Base-by-base conservation (phyloP, 2,888 invertebrate genomes). In the Drosophila leonis region DNA sequence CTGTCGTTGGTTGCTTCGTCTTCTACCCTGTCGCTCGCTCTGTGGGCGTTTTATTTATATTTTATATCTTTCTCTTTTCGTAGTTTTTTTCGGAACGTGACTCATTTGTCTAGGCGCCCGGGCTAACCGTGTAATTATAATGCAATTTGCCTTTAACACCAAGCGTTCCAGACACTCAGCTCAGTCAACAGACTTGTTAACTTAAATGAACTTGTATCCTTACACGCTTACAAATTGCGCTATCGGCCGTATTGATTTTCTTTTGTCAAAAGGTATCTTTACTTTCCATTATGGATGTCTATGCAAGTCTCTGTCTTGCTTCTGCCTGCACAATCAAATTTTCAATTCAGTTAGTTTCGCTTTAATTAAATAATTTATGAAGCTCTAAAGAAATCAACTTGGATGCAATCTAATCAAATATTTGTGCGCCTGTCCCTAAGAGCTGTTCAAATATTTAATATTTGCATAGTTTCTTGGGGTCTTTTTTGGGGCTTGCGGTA, bases 391-490 rank as follows among this genome's bases (percentile, higher is more conserved):
- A 31, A 66, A 46, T 10, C 37, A 15, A 12, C 35, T 35, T 35
- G 10, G 37, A 5, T 29, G 65, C 52, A 27, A 44, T 66, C 24
- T 31, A 46, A 66, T 48, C 41, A 67, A 49, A 67, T 39, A 41
- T 46, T 49, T 39, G 57, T 48, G n/a, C 24, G 37, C 24, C 37
- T 67, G 41, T 24, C 12, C 18, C 41, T 12, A n/a, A 62, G 74
- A 64, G 75, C 78, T 76, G 48, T 62, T 54, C 55, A 75, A 76
- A 75, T 62, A 76, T 69, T 52, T 7, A 60, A 55, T 65, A 65
- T 65, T 67, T 78, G 62, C 46, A 51, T 59, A 52, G 39, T 59
- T 60, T 37, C 35, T 13, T 49, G 64, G 64, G 46, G 24, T 24
- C 61, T 61, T 60, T 60, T 37, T 31, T 10, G 48, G 12, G 48